phyloP scores from a whole-genome alignment of 2,888 invertebrate species.

The Muschampia plurimacula region DNA sequence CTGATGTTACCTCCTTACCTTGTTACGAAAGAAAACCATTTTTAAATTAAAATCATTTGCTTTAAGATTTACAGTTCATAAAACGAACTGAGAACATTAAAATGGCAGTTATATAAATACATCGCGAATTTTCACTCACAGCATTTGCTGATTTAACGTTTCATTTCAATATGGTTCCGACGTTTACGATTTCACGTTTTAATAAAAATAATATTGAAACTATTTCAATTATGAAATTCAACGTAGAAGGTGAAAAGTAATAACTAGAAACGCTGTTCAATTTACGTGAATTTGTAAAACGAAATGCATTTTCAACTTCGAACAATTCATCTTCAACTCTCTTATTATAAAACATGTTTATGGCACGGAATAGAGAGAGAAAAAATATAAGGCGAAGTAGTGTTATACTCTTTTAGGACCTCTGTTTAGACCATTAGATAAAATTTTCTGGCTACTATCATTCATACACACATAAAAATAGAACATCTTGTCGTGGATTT shows the following conservation, averaged over 20 bases:
- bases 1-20: too few species aligned
- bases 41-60: too few species aligned
- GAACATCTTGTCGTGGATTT: too few species aligned
- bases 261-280: not conserved
- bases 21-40: too few species aligned
- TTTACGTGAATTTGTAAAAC: not conserved
- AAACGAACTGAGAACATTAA: conserved; percentile 12
- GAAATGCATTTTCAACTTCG: not conserved
- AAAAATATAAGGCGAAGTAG: too few species aligned
- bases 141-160: conserved; percentile 18
- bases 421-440: too few species aligned
- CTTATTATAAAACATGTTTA: too few species aligned
- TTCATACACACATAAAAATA: too few species aligned
- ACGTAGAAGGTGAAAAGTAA: conserved; percentile 5
- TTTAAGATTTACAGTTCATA: conserved; percentile 4
- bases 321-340: not conserved
- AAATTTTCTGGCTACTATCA: too few species aligned
- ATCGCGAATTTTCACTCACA: conserved; percentile 21
- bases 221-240: not conserved
- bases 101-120: conserved; percentile 14
- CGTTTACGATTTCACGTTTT: conserved; percentile 28
- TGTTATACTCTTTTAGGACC: too few species aligned
- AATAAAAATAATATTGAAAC: conserved; percentile 26
- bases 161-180: conserved; percentile 21
- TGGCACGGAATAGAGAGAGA: too few species aligned